phyloP scores from a whole-genome alignment of 2,888 invertebrate species.

The Pilophorus perplexus region DNA sequence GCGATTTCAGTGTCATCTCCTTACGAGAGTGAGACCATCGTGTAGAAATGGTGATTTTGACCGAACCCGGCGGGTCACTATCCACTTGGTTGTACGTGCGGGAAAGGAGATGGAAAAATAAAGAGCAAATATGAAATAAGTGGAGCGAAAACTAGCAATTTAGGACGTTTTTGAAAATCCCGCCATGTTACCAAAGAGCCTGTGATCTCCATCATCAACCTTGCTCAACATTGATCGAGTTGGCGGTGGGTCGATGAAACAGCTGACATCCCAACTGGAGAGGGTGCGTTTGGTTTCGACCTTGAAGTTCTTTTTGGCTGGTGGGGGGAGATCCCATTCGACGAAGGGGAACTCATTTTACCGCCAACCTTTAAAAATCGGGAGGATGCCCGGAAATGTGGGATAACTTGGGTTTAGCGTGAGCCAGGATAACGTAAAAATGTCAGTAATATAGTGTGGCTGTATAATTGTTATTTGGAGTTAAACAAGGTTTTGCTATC shows the following conservation, averaged over 20 bases:
- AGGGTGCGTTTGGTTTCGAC: conserved; percentile 2
- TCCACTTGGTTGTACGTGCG: too few species aligned
- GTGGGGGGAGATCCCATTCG: conserved; percentile 15
- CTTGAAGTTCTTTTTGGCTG: conserved; percentile 8
- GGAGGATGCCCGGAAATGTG: neutral
- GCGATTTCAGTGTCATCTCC: conserved; percentile 5
- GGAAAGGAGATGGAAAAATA: too few species aligned
- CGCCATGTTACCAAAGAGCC: conserved; percentile 23
- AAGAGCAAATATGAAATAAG: too few species aligned
- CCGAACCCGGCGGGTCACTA: too few species aligned
- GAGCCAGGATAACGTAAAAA: too few species aligned
- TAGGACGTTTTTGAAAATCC: conserved; percentile 23
- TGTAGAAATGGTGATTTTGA: too few species aligned
- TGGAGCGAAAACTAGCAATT: conserved; percentile 8
- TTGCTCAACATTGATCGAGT: conserved; percentile 30
- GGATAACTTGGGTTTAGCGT: too few species aligned
- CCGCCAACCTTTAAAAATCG: neutral
- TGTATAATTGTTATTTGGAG: too few species aligned
- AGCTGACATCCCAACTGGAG: conserved; percentile 13
- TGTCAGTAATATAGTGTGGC: too few species aligned
- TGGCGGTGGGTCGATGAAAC: conserved; percentile 27
- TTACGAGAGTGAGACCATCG: too few species aligned
- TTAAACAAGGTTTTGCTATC: too few species aligned
- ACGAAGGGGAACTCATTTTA: neutral
- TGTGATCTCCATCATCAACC: neutral